phyloP scores from a whole-genome alignment of 23 tunicate species.

The Halocynthia roretzi region DNA sequence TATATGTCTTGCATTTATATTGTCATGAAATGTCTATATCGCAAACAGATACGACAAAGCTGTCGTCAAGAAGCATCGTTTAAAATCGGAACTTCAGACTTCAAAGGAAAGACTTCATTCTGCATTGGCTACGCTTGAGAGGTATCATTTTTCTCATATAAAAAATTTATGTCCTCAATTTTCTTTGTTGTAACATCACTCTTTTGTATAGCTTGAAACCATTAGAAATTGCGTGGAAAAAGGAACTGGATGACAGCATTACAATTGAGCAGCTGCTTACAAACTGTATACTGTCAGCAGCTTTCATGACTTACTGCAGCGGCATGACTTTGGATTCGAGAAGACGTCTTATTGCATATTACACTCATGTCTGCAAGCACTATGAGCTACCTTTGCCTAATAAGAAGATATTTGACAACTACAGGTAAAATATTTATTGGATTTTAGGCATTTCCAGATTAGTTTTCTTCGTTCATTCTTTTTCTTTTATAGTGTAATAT shows the following conservation, averaged over 20 bases:
- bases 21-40: too few species aligned
- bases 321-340: constrained; percentile 78
- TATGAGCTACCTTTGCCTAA: constrained; percentile 80
- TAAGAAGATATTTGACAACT: constrained; percentile 65
- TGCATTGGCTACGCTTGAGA: constrained; percentile 68
- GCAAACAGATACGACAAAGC: constrained; percentile 72
- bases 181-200: neutral
- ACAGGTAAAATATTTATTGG: constrained; percentile 27
- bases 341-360: constrained; percentile 64
- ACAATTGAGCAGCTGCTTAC: constrained; percentile 80
- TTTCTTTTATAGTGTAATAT: too few species aligned
- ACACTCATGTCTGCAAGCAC: constrained; percentile 88
- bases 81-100: constrained; percentile 65
- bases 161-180: neutral
- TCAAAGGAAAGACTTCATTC: constrained; percentile 81
- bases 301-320: constrained; percentile 76
- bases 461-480: neutral
- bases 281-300: constrained; percentile 83
- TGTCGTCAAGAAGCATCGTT: constrained; percentile 65
- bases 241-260: constrained; percentile 44
- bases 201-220: constrained; percentile 47
- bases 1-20: too few species aligned
- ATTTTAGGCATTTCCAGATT: neutral
- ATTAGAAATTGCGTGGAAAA: constrained; percentile 62
- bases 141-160: constrained; percentile 22